Evolutionary conservation across 2,888 invertebrate genomes (phyloP), one percentile per base, ranked within the genome.

Genomic region (Lithosia quadra): DNA sequence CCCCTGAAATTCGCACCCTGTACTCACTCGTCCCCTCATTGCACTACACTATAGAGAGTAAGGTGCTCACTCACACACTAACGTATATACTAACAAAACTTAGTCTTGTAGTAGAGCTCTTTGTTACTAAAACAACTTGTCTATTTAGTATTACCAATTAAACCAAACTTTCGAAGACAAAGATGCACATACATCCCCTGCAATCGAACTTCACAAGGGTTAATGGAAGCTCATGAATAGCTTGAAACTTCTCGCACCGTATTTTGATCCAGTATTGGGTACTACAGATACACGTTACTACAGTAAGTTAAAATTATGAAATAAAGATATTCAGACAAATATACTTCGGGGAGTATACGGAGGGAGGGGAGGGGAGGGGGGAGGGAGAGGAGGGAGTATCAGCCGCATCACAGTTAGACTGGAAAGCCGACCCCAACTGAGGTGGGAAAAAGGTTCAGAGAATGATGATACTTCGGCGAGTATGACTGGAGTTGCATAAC

Each of bases 221-320:
- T 79, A 81, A 79, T 75, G 65, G 76, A 3, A 59, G 21, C 81
- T 79, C 71, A 79, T 81, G 81, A 81, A 81, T 81, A 77, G 79
- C 60, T 78, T 69, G 59, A 62, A 79, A 79, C 77, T 81, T 79
- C 68, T 64, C 64, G 63, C 60, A 59, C 33, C 55, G 39, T 56
- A 58, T 68, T 24, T 71, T 68, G 64, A 76, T 76, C 72, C 71
- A 63, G 58, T 58, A 72, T 57, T 1, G 18, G 33, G 18, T 69
- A 69, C 69, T 33, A 69, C 11, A 5, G n/a, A 21, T 58, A 49
- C 28, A 33, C 10, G 0, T 18, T 5, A 57, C 33, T 43, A 56
- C 49, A 28, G 18, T 28, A 18, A 39, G 8, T n/a, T 39, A 24
- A 39, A 2, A 24, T 39, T 10, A 64, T 24, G 11, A 22, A 3